phyloP scores from a whole-genome alignment of 2,113 vertebrate species.

The Ochotona princeps region DNA sequence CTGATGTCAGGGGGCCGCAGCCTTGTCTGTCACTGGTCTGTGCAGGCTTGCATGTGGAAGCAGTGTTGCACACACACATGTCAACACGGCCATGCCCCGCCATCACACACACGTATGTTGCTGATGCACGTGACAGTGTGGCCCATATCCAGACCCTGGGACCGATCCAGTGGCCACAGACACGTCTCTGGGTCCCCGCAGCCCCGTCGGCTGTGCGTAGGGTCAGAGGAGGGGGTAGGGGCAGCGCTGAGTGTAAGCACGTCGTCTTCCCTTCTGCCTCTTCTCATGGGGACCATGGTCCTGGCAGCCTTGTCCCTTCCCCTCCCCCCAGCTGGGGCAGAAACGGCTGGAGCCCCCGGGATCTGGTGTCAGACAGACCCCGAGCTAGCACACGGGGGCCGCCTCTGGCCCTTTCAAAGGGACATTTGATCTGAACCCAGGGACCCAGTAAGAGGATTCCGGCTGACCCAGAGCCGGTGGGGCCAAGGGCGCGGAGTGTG shows the following conservation, averaged over 20 bases:
- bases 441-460: slow-evolving; percentile 72
- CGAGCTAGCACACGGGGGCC: slow-evolving; percentile 26
- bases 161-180: too few species aligned
- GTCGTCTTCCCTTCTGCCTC: neutral
- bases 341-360: neutral
- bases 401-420: slow-evolving; percentile 74
- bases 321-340: neutral
- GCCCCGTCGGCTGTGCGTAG: neutral
- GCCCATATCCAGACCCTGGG: too few species aligned
- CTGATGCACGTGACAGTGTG: neutral
- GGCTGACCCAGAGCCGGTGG: neutral
- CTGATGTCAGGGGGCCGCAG: too few species aligned
- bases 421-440: slow-evolving; percentile 77
- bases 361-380: slow-evolving; percentile 71
- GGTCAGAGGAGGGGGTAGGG: neutral
- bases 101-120: rapidly evolving
- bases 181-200: rapidly evolving
- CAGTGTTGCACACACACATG: too few species aligned
- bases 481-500: slow-evolving; percentile 11
- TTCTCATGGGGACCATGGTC: neutral
- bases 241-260: rapidly evolving
- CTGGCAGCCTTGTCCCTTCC: neutral
- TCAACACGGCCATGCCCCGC: rapidly evolving
- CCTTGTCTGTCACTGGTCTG: too few species aligned
- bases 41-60: rapidly evolving